Evolutionary conservation across 2,888 invertebrate species (phyloP), one percentile per base, ranked within the genome.

Genomic region (Meta bourneti): DNA sequence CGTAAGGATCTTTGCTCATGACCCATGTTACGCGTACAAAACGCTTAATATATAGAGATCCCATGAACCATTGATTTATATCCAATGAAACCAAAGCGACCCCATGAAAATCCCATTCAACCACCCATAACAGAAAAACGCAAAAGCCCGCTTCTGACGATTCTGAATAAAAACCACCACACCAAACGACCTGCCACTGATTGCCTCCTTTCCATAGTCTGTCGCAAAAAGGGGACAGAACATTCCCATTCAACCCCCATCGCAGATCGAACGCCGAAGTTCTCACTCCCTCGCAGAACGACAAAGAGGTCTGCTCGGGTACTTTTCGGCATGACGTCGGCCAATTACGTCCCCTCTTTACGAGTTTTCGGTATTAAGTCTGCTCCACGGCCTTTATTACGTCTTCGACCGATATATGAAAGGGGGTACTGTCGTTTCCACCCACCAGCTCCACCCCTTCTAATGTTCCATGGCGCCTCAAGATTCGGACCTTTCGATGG

Each of bases 351-450:
- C 7, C 7, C 51, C 19, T 71, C 52, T 78, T 86, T 86, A 86
- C 86, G 86, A 86, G 86, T 70, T 72, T 48, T 48, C 52, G 80
- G 70, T 87, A 87, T 87, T 87, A 87, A 87, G 79, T 87, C 80
- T 87, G 54, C 70, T n/a, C 74, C 13, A 54, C 4, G n/a, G 72
- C n/a, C 80, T 80, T 87, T 87, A 87, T 87, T 72, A 72, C 78
- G 78, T 80, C 87, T 80, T 72, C 19, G 11, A n/a, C 72, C 61
- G 79, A 80, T 77, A 11, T 78, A 80, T 87, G 87, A 87, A 87
- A 51, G 71, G 86, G 11, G 2, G 13, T 16, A 34, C 34, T n/a
- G 61, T 4, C 13, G 13, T 61, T 8, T 8, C 13, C 34, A 6
- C 6, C 6, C 19, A n/a, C 16, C 48, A 16, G 49, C 20, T 54